Percentiles rank a stretch among this genome's conserved stretches.
Conservation (phyloP, 2,888 invertebrate genomes). For the Rambutsinella grinnellia region DNA sequence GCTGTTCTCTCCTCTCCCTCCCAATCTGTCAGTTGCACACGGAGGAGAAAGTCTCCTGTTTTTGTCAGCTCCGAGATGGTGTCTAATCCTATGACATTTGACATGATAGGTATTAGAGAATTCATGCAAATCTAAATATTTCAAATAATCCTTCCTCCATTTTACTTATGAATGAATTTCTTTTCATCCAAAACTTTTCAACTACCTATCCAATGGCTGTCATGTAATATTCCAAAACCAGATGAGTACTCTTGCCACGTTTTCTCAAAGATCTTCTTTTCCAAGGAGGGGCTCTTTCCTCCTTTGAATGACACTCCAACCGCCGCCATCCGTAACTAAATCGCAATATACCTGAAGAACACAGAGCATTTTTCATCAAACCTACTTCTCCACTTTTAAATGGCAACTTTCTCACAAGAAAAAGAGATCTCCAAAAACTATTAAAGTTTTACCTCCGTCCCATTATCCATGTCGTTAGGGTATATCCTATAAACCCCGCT, state of each 20-base stretch:
- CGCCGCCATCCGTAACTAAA: constrained; percentile 53
- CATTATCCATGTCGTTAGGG: constrained; percentile 36
- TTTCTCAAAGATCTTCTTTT: constrained; percentile 59
- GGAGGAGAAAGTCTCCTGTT: constrained; percentile 55
- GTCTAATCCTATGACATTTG: constrained; percentile 59
- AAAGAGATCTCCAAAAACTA: not conserved
- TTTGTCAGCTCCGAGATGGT: constrained; percentile 50
- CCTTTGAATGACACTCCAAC: constrained; percentile 63
- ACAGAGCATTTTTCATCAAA: not conserved
- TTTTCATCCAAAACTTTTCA: constrained; percentile 47
- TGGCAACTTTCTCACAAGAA: not conserved
- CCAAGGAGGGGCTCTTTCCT: constrained; percentile 42
- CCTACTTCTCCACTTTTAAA: not conserved
- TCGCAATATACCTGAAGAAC: constrained; percentile 62
- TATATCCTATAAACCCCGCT: constrained; percentile 62
- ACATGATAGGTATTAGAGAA: no score
- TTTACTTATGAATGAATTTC: not conserved
- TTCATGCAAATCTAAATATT: not conserved
- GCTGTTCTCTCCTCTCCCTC: constrained; percentile 50
- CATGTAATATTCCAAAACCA: constrained; percentile 60
- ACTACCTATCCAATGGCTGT: constrained; percentile 61
- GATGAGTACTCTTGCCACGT: constrained; percentile 59
- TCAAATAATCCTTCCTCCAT: constrained; percentile 6
- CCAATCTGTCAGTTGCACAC: constrained; percentile 62
- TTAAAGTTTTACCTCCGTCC: constrained; percentile 44